Conservation (phyloP, 2,113 vertebrate species). For the Anarrhichthys ocellatus region DNA sequence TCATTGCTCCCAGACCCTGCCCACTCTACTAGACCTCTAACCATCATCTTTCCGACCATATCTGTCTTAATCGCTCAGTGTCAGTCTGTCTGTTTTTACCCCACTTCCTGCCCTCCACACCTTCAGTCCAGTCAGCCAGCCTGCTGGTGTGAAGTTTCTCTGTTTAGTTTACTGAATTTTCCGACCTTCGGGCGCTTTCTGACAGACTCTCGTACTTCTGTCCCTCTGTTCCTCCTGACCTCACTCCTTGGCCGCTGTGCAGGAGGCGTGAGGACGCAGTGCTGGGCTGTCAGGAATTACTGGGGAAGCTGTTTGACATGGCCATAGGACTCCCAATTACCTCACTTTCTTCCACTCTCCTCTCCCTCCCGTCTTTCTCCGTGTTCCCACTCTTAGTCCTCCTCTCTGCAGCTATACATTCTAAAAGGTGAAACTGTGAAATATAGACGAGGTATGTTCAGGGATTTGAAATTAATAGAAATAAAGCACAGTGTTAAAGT, state of each 20-base stretch:
- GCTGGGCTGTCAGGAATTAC: conserved; percentile 65
- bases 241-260: conserved; percentile 65
- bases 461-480: background rate
- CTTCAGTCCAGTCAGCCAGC: conserved; percentile 42
- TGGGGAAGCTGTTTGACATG: conserved; percentile 55
- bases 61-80: conserved; percentile 19
- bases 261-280: conserved; percentile 55
- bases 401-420: conserved; percentile 5
- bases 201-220: conserved; percentile 66
- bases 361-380: conserved; percentile 17
- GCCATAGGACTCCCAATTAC: conserved; percentile 60
- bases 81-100: conserved; percentile 36
- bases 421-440: background rate
- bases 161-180: conserved; percentile 81
- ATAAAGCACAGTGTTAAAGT: background rate
- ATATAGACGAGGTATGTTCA: background rate
- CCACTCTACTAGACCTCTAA: conserved; percentile 37
- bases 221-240: conserved; percentile 63
- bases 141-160: conserved; percentile 60
- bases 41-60: conserved; percentile 48
- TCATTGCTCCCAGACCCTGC: conserved; percentile 41
- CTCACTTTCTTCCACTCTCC: conserved; percentile 43
- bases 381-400: conserved; percentile 12
- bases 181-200: conserved; percentile 77
- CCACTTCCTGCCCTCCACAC: conserved; percentile 38